These are phyloP conservation scores for Microcebus griseorufus DNA, from an alignment of 2,113 vertebrate species.

Conservation along the genomic window DNA sequence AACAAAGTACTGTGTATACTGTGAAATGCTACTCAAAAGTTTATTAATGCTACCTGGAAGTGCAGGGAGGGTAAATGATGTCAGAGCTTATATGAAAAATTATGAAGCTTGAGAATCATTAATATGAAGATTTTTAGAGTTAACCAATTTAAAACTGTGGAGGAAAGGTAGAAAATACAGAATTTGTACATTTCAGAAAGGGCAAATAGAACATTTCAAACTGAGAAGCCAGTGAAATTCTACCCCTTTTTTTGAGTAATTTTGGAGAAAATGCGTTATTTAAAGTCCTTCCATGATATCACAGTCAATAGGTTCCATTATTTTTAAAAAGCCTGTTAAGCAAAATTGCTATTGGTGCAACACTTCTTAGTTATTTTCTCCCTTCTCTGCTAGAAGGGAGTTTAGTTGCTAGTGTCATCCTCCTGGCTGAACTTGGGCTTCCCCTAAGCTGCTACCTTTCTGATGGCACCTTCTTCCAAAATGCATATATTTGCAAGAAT, in stretches of 20 bases:
- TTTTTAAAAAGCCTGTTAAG: not conserved
- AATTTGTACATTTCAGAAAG: not conserved
- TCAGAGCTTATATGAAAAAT: not conserved
- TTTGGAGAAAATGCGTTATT: slow-evolving; percentile 3
- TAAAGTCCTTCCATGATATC: not conserved
- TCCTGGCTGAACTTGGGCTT: not conserved
- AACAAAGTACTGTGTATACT: not conserved
- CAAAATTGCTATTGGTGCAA: not conserved
- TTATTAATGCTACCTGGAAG: not conserved
- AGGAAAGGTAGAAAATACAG: not conserved
- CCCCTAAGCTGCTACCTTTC: not conserved
- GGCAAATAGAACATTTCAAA: not conserved
- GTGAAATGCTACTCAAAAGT: not conserved
- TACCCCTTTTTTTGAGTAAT: not conserved
- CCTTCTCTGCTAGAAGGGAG: not conserved
- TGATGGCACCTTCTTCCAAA: not conserved
- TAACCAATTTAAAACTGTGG: not conserved
- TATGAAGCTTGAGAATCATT: not conserved
- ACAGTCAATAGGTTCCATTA: not conserved
- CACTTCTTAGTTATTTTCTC: not conserved
- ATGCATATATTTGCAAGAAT: slow-evolving; percentile 53
- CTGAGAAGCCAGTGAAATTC: not conserved
- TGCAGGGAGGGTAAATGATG: not conserved
- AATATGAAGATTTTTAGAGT: not conserved
- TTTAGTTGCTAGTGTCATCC: not conserved